Evolutionary conservation across 2,113 vertebrate species (phyloP), one percentile per base, ranked within the genome.

Genomic region (Boulengerochromis microlepis): DNA sequence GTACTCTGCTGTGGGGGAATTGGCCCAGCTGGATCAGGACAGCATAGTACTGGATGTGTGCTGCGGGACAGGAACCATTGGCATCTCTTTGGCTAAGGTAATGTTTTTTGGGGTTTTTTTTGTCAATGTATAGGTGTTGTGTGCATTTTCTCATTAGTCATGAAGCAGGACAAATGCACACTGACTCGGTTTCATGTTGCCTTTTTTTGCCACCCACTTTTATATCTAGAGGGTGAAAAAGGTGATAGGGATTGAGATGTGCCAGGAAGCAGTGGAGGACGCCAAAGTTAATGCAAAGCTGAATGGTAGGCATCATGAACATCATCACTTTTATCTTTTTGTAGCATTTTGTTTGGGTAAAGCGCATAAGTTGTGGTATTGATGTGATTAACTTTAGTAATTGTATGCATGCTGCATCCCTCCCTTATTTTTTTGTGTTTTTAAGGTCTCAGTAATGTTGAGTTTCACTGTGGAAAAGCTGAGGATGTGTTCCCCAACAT

Each of bases 41-140:
- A 98, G 97, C 92, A 98, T 96, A 0, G 97, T 99, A 3, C 95
- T 99, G 87, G 98, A 99, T 5, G 96, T 99, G 9, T 99, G 99
- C 91, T 99, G 99, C 8, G 98, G 99, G 16, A 99, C 98, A 0
- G 99, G 99, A 87, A 98, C 99, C 83, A 99, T 99, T 2, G 98
- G 99, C 50, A 97, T 99, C 88, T 98, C 98, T n/a, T 92, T 99
- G 86, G 99, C 98, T 4, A 98, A 96, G 97, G 99, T 97, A 85
- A 84, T 10, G 1, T 6, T 6, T 4, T 18, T 7, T 19, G n/a
- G n/a, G n/a, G n/a, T n/a, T 26, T 31, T 57, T 53, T n/a, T 35
- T 3, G 7, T 24, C 15, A 1, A 5, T 15, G 40, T 10, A 24
- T 10, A 2, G 16, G 24, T 76, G 45, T 76, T 50, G 16, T 50